These are phyloP conservation scores for Agrochola lota DNA, from an alignment of 2,888 invertebrate species.

Conservation along the genomic window DNA sequence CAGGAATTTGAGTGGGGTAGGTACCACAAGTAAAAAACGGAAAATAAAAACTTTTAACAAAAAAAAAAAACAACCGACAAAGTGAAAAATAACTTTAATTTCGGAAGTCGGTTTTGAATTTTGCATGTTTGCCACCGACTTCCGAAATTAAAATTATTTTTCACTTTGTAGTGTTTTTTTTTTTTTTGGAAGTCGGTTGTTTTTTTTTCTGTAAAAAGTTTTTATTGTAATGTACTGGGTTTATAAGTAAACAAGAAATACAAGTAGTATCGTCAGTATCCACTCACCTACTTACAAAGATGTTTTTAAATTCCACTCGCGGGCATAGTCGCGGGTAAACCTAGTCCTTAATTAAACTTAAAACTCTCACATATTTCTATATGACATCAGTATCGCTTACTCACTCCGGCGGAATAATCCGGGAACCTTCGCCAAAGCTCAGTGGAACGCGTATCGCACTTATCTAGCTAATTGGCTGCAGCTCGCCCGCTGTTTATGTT, in stretches of 20 bases:
- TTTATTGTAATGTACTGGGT: not conserved
- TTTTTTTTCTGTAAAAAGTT: too few relatives aligned
- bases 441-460: constrained; percentile 44
- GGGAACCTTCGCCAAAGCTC: constrained; percentile 22
- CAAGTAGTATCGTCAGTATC: not conserved
- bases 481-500: constrained; percentile 41
- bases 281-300: not conserved
- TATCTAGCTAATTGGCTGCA: constrained; percentile 52
- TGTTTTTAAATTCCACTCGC: not conserved
- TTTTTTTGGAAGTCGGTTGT: too few relatives aligned
- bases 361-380: not conserved
- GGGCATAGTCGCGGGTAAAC: not conserved
- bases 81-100: too few relatives aligned
- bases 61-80: too few relatives aligned
- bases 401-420: constrained; percentile 31
- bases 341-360: not conserved
- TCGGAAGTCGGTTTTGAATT: too few relatives aligned
- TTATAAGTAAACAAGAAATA: not conserved
- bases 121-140: too few relatives aligned
- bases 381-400: constrained; percentile 12
- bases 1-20: too few relatives aligned
- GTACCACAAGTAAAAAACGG: too few relatives aligned
- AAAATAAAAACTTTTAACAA: too few relatives aligned
- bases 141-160: too few relatives aligned
- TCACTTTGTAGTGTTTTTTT: too few relatives aligned